phyloP scores from a whole-genome alignment of 2,113 vertebrate species.

The Cavia aperea region DNA sequence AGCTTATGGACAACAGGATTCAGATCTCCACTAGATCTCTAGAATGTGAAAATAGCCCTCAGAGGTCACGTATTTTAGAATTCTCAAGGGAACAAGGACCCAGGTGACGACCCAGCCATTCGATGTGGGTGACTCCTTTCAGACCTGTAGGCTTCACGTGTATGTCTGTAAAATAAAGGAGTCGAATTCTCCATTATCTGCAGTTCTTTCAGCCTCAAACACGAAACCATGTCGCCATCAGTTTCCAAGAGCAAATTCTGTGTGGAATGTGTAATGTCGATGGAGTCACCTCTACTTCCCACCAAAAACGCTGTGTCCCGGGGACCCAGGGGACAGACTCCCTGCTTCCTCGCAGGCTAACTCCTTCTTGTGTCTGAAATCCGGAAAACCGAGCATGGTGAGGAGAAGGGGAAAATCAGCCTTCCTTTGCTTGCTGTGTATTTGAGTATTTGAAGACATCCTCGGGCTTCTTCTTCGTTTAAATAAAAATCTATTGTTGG shows the following conservation, averaged over 20 bases:
- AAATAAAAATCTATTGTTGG: neutral
- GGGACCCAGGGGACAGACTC: too few species aligned
- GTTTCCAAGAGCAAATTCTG: neutral
- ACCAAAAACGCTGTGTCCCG: neutral
- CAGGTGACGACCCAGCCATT: neutral
- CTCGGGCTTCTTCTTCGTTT: neutral
- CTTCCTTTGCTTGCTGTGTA: too few species aligned
- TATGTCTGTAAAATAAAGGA: neutral
- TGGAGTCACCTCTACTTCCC: neutral
- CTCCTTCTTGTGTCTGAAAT: neutral
- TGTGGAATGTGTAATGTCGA: neutral
- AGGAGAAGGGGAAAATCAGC: too few species aligned
- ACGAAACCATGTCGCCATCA: fast-evolving
- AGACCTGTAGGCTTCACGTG: neutral
- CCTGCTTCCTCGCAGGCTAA: neutral
- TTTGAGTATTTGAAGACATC: neutral
- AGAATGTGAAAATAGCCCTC: neutral
- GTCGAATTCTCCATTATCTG: fast-evolving
- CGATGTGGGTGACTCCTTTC: fast-evolving
- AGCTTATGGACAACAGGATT: neutral
- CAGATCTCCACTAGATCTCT: neutral
- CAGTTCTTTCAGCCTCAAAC: neutral
- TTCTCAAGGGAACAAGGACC: too few species aligned
- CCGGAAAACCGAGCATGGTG: neutral
- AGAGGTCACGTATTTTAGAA: neutral